A percentile compares a stretch with the other conserved stretches of the same genome.
phyloP scores from a whole-genome alignment of 2,113 vertebrate species.

The Dendrocopos noguchii region DNA sequence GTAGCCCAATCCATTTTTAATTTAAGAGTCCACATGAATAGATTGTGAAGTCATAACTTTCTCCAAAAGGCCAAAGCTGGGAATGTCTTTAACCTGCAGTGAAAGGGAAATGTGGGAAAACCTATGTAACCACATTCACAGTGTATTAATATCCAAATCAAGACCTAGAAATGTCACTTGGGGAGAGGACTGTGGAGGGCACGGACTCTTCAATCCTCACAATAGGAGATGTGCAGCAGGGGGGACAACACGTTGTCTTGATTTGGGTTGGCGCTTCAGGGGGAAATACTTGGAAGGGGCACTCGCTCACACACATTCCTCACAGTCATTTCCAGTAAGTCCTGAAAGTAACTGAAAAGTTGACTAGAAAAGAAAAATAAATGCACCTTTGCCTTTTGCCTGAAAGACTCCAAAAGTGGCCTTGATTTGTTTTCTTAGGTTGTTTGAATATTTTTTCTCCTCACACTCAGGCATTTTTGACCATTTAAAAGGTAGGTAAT shows the following conservation, averaged over 20 bases:
- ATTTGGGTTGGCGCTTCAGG: background rate
- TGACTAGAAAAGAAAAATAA: background rate
- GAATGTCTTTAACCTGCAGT: background rate
- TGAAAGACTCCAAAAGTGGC: background rate
- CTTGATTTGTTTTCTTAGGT: background rate
- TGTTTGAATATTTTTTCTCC: background rate
- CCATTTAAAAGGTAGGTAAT: background rate
- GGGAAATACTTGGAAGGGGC: slow-evolving; percentile 17
- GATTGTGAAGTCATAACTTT: slow-evolving; percentile 19
- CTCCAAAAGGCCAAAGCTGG: slow-evolving; percentile 22
- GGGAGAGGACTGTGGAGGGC: background rate
- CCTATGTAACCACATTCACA: background rate
- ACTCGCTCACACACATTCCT: background rate
- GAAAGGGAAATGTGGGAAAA: slow-evolving; percentile 54
- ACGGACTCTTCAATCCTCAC: background rate
- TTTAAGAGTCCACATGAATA: slow-evolving; percentile 26
- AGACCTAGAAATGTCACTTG: background rate
- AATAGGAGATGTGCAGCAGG: background rate
- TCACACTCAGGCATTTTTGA: background rate
- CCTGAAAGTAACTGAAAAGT: background rate
- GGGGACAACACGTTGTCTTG: background rate
- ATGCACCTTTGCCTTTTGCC: background rate
- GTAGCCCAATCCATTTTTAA: slow-evolving; percentile 46
- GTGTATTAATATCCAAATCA: slow-evolving; percentile 13
- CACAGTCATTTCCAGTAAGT: background rate